Evolutionary conservation across 1,140 invertebrate genomes (phyloP).

Genomic region (Drosophila equinoxialis): DNA sequence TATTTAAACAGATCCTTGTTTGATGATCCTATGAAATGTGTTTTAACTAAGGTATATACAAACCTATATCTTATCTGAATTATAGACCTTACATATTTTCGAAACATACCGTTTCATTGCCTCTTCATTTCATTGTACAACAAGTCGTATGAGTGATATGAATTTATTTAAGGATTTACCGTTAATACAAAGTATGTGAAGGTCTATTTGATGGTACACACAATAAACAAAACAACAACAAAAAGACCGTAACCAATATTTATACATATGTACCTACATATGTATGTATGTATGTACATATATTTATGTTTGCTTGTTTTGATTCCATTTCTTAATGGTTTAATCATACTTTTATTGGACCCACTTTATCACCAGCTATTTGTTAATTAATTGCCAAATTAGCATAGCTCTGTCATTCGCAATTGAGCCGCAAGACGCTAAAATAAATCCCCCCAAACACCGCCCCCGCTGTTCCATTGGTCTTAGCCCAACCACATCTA

Average conservation of each 20-base stretch:
- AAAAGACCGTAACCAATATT: neutral
- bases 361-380: conserved; percentile 36
- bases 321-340: conserved; percentile 8
- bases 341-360: conserved; percentile 46
- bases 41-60: too few relatives aligned
- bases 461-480: neutral
- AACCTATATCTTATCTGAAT: too few relatives aligned
- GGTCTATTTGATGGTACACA: too few relatives aligned
- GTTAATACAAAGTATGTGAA: too few relatives aligned
- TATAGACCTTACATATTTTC: too few relatives aligned
- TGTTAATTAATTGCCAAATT: conserved; percentile 69
- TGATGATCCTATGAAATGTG: too few relatives aligned
- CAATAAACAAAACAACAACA: too few relatives aligned
- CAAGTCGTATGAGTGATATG: conserved; percentile 3
- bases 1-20: too few relatives aligned
- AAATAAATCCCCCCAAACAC: conserved; percentile 1
- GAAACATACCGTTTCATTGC: too few relatives aligned
- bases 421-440: conserved; percentile 36
- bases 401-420: conserved; percentile 35
- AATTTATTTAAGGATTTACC: neutral
- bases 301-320: conserved; percentile 23
- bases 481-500: neutral
- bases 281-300: neutral
- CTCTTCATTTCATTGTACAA: neutral
- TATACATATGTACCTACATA: conserved; percentile 4